A percentile compares a stretch with the other conserved stretches of the same genome.
Evolutionary conservation across 2,888 invertebrate genomes (phyloP).

Genomic region (Apeira syringaria): DNA sequence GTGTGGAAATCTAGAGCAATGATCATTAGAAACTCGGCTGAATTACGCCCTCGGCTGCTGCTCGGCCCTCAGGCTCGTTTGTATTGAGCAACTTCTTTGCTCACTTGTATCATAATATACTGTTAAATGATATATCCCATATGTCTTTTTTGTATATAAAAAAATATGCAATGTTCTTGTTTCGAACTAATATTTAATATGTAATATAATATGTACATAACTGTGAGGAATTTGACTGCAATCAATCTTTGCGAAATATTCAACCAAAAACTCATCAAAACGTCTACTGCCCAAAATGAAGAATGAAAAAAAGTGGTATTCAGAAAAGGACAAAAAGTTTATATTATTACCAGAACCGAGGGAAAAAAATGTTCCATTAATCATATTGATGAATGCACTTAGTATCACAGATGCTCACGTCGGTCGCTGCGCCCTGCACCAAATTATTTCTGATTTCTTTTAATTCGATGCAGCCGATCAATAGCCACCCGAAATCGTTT

Average conservation of each 20-base stretch:
- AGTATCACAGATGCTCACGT: slow-evolving; percentile 54
- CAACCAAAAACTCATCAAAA: slow-evolving; percentile 56
- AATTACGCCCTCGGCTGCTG: no score
- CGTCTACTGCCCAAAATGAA: slow-evolving; percentile 43
- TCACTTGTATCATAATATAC: no score
- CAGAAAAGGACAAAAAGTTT: slow-evolving; percentile 49
- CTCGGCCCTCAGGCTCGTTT: no score
- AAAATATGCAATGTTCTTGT: slow-evolving; percentile 14
- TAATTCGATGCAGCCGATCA: slow-evolving; percentile 46
- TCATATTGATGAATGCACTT: slow-evolving; percentile 74
- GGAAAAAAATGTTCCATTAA: slow-evolving; percentile 59
- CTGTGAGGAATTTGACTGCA: slow-evolving; percentile 39
- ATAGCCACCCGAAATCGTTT: slow-evolving; percentile 49
- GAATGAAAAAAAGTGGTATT: slow-evolving; percentile 47
- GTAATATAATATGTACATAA: no score
- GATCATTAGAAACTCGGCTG: no score
- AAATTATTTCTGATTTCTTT: slow-evolving; percentile 49
- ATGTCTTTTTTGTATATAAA: no score
- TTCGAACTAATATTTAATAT: slow-evolving; percentile 27
- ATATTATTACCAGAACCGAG: slow-evolving; percentile 57
- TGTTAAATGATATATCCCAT: no score
- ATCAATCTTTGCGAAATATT: slow-evolving; percentile 63
- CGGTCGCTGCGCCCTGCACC: slow-evolving; percentile 37
- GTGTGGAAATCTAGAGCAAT: no score
- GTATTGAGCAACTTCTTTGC: no score